Conservation (phyloP, 1,140 invertebrate species). For the Hylaeus anthracinus region DNA sequence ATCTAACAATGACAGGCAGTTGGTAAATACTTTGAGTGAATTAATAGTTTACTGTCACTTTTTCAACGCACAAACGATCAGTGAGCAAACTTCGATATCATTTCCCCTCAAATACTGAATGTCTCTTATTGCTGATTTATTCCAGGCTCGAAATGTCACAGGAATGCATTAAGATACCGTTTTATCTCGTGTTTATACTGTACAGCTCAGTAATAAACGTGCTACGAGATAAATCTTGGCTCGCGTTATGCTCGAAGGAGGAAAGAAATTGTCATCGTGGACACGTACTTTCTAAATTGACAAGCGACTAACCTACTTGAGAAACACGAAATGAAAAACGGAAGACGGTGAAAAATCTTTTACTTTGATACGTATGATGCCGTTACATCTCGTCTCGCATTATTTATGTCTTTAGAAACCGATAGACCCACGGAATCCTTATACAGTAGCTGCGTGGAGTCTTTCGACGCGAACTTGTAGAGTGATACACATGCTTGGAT, state of each 20-base stretch:
- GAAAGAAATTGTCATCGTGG: conserved; percentile 17
- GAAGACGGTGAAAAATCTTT: too few species aligned
- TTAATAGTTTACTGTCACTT: too few species aligned
- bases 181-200: conserved; percentile 13
- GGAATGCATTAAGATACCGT: conserved; percentile 12
- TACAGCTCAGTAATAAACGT: background rate
- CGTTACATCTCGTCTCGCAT: too few species aligned
- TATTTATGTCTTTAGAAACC: too few species aligned
- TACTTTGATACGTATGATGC: too few species aligned
- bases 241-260: background rate
- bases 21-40: too few species aligned
- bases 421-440: too few species aligned
- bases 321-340: background rate
- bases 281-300: conserved; percentile 20
- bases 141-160: conserved; percentile 2
- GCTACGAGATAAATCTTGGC: background rate
- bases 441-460: too few species aligned
- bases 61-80: too few species aligned
- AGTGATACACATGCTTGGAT: too few species aligned
- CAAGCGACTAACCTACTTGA: background rate
- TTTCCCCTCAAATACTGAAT: background rate
- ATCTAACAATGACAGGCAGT: too few species aligned
- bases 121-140: background rate
- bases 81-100: background rate
- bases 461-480: too few species aligned